Conservation (phyloP, 2,888 invertebrate genomes). For the Leptinotarsa haldemani region DNA sequence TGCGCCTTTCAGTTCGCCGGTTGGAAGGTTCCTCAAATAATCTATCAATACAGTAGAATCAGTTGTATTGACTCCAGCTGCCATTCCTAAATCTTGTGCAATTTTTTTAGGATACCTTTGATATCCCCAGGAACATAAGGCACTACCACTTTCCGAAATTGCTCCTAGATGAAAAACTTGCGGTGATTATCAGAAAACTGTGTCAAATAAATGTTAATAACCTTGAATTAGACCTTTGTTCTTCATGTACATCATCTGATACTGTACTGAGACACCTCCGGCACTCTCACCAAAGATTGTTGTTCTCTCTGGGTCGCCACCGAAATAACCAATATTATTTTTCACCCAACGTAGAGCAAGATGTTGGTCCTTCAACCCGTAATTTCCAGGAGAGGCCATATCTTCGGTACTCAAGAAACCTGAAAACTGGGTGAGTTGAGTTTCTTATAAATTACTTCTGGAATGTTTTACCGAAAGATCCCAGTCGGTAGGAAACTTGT, state of each 20-base stretch:
- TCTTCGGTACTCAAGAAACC: conserved; percentile 54
- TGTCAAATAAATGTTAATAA: neutral
- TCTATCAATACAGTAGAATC: conserved; percentile 48
- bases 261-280: conserved; percentile 49
- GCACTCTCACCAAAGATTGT: conserved; percentile 55
- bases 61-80: conserved; percentile 44
- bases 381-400: conserved; percentile 52
- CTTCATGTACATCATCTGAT: conserved; percentile 46
- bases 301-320: conserved; percentile 50
- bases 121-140: conserved; percentile 56
- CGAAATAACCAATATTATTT: conserved; percentile 49
- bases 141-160: conserved; percentile 60
- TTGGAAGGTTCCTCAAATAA: conserved; percentile 46
- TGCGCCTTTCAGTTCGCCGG: conserved; percentile 26
- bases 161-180: conserved; percentile 43
- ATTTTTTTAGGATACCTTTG: conserved; percentile 49
- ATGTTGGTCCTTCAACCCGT: conserved; percentile 54
- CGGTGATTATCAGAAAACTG: neutral
- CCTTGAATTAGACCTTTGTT: conserved; percentile 54
- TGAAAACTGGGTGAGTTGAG: conserved; percentile 24
- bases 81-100: conserved; percentile 50
- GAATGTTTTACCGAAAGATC: conserved; percentile 52
- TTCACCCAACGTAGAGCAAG: conserved; percentile 51
- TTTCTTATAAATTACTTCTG: neutral
- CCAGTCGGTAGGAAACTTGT: conserved; percentile 55